Conservation (phyloP, 2,888 invertebrate genomes). For the Synanthedon tipuliformis region DNA sequence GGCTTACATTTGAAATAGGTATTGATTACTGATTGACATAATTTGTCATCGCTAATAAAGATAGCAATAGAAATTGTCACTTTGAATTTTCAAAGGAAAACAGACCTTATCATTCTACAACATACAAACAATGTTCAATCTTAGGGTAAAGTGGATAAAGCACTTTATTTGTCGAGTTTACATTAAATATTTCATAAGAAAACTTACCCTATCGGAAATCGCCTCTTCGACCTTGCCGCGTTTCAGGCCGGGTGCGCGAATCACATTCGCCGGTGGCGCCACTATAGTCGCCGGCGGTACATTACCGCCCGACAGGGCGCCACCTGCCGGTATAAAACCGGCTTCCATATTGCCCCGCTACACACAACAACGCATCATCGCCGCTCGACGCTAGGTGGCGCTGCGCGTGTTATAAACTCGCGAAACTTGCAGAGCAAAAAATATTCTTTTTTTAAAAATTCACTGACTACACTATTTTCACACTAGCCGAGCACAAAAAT, state of each 20-base stretch:
- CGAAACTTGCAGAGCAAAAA: constrained; percentile 5
- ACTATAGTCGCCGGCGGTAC: constrained; percentile 33
- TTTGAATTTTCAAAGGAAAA: too few relatives aligned
- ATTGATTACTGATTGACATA: too few relatives aligned
- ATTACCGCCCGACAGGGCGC: constrained; percentile 22
- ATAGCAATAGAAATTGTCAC: too few relatives aligned
- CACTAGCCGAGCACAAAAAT: constrained; percentile 4
- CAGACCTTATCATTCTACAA: too few relatives aligned
- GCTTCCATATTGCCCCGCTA: constrained; percentile 47
- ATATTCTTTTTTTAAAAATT: constrained; percentile 2
- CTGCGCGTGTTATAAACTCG: constrained; percentile 9
- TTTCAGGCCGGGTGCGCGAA: constrained; percentile 82
- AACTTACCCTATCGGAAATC: constrained; percentile 81
- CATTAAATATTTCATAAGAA: not conserved
- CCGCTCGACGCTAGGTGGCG: constrained; percentile 44
- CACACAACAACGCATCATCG: constrained; percentile 27
- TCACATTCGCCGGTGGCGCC: constrained; percentile 73
- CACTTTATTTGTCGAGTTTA: too few relatives aligned
- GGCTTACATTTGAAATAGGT: too few relatives aligned
- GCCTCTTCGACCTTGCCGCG: constrained; percentile 83
- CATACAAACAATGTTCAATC: too few relatives aligned
- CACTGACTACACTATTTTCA: constrained; percentile 10
- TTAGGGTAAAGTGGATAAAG: too few relatives aligned
- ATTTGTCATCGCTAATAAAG: too few relatives aligned
- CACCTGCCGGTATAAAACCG: constrained; percentile 55